phyloP scores from a whole-genome alignment of 2,113 vertebrate genomes.

The Malurus alboscapulatus region DNA sequence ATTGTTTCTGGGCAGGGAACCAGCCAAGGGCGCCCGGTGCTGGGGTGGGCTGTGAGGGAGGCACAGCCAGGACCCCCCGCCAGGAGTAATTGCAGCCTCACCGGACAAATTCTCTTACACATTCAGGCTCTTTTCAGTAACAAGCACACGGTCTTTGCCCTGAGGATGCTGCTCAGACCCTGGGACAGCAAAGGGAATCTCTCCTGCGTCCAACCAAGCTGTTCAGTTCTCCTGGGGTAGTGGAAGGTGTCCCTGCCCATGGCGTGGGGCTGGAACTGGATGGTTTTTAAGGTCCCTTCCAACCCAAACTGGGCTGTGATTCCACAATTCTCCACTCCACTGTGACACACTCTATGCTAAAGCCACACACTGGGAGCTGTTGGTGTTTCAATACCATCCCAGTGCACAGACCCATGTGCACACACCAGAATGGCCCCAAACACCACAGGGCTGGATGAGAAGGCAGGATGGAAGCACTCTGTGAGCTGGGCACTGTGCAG shows the following conservation, averaged over 20 bases:
- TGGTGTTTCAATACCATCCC: not conserved
- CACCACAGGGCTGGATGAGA: accelerated
- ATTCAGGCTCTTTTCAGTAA: not conserved
- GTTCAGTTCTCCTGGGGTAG: not conserved
- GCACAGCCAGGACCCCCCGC: conserved; percentile 11
- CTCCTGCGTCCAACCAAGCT: not conserved
- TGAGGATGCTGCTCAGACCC: not conserved
- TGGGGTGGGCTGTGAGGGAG: not conserved
- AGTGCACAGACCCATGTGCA: accelerated
- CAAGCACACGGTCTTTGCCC: not conserved
- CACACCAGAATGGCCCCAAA: not conserved
- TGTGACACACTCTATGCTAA: accelerated
- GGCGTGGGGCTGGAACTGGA: not conserved
- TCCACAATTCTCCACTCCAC: not conserved
- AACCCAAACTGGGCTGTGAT: not conserved
- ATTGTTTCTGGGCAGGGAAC: conserved; percentile 9
- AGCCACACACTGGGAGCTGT: not conserved
- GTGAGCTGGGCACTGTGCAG: not conserved
- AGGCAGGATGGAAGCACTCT: not conserved
- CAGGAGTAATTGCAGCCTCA: not conserved
- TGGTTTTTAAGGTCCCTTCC: not conserved
- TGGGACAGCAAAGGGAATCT: not conserved
- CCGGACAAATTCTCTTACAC: not conserved
- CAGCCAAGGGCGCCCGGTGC: not conserved
- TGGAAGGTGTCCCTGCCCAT: not conserved